Evolutionary conservation across 2,113 vertebrate genomes (phyloP).

Genomic region (Melanerpes aurifrons): DNA sequence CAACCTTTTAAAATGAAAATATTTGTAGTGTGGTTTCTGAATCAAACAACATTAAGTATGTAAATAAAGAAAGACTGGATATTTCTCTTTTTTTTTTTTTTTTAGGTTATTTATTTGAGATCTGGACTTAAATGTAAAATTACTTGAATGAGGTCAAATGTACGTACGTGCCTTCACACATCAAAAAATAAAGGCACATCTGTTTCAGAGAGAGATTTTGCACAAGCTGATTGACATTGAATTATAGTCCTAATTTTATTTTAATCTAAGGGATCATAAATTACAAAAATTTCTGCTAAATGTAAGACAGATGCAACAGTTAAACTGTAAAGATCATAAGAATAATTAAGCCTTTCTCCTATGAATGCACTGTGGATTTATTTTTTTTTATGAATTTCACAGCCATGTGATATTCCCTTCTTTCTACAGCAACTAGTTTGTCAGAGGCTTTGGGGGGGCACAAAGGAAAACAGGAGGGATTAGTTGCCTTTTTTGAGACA

Average conservation of each 20-base stretch:
- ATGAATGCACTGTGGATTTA: not conserved
- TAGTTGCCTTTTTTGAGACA: not conserved
- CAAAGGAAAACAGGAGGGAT: not conserved
- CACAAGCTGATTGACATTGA: not conserved
- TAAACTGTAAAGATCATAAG: not conserved
- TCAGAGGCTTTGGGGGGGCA: not conserved
- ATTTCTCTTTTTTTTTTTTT: not conserved
- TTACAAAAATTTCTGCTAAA: not conserved
- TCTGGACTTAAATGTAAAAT: not conserved
- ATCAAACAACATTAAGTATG: constrained; percentile 81
- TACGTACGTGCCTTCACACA: not conserved
- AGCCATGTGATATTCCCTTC: not conserved
- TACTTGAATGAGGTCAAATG: not conserved
- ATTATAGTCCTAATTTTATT: not conserved
- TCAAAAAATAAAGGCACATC: constrained; percentile 4
- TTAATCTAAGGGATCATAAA: not conserved
- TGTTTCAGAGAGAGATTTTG: not conserved
- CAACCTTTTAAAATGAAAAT: constrained; percentile 73
- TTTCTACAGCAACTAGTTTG: not conserved
- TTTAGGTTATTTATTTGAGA: not conserved
- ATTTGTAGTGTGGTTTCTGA: constrained; percentile 77
- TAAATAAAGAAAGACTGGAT: constrained; percentile 72
- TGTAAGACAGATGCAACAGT: not conserved
- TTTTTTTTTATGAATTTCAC: not conserved
- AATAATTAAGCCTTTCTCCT: not conserved